A percentile compares a stretch with the other conserved stretches of the same genome.
These are phyloP conservation scores for Caenorhabditis latens DNA, from an alignment of 1,140 invertebrate genomes.

Conservation along the genomic window DNA sequence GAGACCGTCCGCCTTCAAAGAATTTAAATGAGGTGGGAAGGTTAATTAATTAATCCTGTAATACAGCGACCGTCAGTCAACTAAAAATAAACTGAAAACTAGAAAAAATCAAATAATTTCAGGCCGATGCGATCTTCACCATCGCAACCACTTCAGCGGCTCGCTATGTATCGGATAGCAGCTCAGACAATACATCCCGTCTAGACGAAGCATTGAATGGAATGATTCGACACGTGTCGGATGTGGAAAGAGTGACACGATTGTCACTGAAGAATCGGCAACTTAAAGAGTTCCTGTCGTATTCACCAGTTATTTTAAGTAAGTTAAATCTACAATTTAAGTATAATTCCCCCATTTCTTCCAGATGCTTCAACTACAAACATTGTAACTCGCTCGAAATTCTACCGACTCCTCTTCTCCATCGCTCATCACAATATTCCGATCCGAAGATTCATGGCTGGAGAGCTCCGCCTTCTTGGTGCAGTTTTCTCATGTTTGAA, in stretches of 20 bases:
- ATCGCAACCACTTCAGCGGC: background rate
- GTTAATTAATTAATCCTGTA: no score
- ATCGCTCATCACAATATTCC: slow-evolving; percentile 57
- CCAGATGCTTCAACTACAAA: slow-evolving; percentile 41
- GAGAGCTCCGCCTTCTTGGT: slow-evolving; percentile 53
- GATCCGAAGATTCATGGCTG: slow-evolving; percentile 57
- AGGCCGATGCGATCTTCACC: slow-evolving; percentile 19
- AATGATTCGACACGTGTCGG: slow-evolving; percentile 15
- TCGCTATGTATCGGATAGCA: slow-evolving; percentile 25
- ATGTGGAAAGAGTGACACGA: background rate
- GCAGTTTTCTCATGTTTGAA: slow-evolving; percentile 63
- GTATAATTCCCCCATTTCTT: background rate
- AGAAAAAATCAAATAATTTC: no score
- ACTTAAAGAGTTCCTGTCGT: slow-evolving; percentile 11
- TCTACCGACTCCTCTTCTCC: slow-evolving; percentile 14
- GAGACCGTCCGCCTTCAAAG: background rate
- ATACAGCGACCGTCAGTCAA: no score
- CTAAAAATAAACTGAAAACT: no score
- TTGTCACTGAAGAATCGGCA: slow-evolving; percentile 9
- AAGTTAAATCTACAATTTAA: background rate
- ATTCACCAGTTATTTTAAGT: slow-evolving; percentile 35
- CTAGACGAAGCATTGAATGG: slow-evolving; percentile 10
- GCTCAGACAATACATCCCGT: slow-evolving; percentile 1
- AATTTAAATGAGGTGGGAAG: background rate
- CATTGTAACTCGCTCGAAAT: slow-evolving; percentile 26